Evolutionary conservation across 2,797 vertebrate species (phyloP), one percentile per base, ranked within the genome.

Genomic region (Philypnodon macrostomus): DNA sequence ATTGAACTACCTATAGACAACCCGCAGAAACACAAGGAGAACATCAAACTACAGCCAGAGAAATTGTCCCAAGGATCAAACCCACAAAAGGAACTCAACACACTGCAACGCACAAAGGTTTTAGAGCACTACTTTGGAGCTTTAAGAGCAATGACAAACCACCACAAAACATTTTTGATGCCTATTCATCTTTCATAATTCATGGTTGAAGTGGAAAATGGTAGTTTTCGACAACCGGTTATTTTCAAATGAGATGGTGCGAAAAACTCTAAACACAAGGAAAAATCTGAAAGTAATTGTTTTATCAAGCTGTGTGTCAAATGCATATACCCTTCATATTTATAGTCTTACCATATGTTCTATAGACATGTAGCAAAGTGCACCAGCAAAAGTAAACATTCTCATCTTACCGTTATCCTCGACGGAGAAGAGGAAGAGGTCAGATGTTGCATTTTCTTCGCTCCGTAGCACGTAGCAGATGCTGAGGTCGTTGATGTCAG

Each of bases 401-500:
- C 17, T 1, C 6, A 3, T 55, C 84, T 82, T 84, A 98, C 96
- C 93, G 1, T 79, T 75, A 0, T 98, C 96, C 80, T 95, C 90
- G 8, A 98, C 89, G 0, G 84, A 84, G 83, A 98, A 98, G 33
- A 86, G 77, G 77, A 97, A 95, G 51, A 85, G 23, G 53, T 98
- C 96, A 50, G 90, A 92, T 2, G 93, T 93, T 11, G 91, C 89
- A 17, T 94, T 96, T 39, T 89, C 85, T 15, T 89, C 86, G 0
- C 84, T 85, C 51, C 87, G 75, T 80, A 98, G 79, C 59, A 96
- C 79, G 8, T 95, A 98, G 76, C 91, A 95, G 86, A 97, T 91
- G 79, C 93, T 93, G 87, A 93, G 87, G 60, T 95, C 93, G 49
- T 97, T 79, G 2, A 98, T 90, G 70, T 98, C 92, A 58, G 90